Base-by-base conservation (phyloP, 2,797 vertebrate genomes). In the Luscinia megarhynchos region DNA sequence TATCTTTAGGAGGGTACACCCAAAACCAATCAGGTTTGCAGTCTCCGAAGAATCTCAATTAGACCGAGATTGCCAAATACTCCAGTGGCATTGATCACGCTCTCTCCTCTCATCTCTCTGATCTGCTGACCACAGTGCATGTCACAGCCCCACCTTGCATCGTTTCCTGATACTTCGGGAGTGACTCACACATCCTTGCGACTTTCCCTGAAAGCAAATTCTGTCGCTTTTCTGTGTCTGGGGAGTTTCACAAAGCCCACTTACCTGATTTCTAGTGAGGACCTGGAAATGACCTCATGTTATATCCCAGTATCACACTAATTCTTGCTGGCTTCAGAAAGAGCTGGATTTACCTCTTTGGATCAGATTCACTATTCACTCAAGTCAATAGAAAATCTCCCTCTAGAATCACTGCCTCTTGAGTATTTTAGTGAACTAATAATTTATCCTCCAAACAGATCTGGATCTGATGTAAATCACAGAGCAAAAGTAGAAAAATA, bases 201-300 rank as follows among this genome's bases (percentile, higher is more conserved):
- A 95, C 94, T 97, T 97, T 94, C 95, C 38, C 96, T 95, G 92
- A 92, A 93, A 90, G 84, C 50, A 88, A 87, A 53, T 81, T 94
- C 66, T 66, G 55, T 59, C 76, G 18, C 45, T 75, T 62, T 87
- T 41, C 76, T 59, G 34, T 55, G 46, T 36, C 62, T 78, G 40
- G 53, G 58, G 21, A 94, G 78, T 87, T 92, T 87, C 87, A 86
- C 58, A 69, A 67, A 93, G 40, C 80, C 63, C 84, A 82, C 30
- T 82, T 73, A 84, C 40, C 74, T 30, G 15, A 46, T 79, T 94
- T 83, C 59, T 34, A 61, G 12, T 7, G 23, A 82, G 41, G 57
- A 89, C 87, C n/a, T 69, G 77, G 20, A 91, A 93, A 75, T 34
- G 16, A 88, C 76, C 22, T 55, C 0, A 61, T 10, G 0, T 62